Percentiles rank a stretch among this genome's conserved stretches.
These are phyloP conservation scores for Gymnoscelis rufifasciata DNA, from an alignment of 2,888 invertebrate species.

Conservation along the genomic window DNA sequence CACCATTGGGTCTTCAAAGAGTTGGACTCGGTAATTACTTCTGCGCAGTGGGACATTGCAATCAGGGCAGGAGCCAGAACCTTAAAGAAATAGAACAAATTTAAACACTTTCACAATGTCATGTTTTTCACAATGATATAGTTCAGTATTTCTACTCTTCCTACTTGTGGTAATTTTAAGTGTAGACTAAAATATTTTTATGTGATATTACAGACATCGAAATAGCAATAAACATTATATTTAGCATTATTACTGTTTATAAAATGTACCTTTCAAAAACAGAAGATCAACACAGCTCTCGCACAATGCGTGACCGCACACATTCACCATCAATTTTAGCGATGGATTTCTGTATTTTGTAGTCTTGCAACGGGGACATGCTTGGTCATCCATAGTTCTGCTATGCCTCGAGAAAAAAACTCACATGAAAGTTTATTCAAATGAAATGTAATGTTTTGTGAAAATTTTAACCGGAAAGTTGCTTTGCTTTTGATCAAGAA, in stretches of 20 bases:
- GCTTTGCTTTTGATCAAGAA: too few relatives aligned
- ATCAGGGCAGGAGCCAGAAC: constrained; percentile 96
- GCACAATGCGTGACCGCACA: constrained; percentile 98
- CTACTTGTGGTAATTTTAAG: too few relatives aligned
- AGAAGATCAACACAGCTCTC: constrained; percentile 98
- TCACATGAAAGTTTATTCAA: background rate
- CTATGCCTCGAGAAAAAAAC: background rate
- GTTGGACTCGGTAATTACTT: constrained; percentile 94
- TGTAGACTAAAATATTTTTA: too few relatives aligned
- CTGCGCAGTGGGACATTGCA: constrained; percentile 93
- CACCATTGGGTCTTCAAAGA: constrained; percentile 97
- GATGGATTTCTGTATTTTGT: constrained; percentile 98
- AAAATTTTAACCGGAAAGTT: too few relatives aligned
- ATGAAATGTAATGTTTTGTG: constrained; percentile 13
- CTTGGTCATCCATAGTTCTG: constrained; percentile 86
- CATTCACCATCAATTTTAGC: constrained; percentile 97
- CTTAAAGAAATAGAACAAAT: constrained; percentile 52
- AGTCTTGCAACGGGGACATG: constrained; percentile 97
- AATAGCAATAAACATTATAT: too few relatives aligned
- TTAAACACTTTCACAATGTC: too few relatives aligned
- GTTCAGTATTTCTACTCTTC: too few relatives aligned
- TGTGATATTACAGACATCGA: too few relatives aligned
- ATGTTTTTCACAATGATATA: too few relatives aligned
- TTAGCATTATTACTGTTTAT: too few relatives aligned
- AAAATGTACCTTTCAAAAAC: constrained; percentile 97